phyloP scores from a whole-genome alignment of 1,140 invertebrate species.

The Heliothis subflexa region DNA sequence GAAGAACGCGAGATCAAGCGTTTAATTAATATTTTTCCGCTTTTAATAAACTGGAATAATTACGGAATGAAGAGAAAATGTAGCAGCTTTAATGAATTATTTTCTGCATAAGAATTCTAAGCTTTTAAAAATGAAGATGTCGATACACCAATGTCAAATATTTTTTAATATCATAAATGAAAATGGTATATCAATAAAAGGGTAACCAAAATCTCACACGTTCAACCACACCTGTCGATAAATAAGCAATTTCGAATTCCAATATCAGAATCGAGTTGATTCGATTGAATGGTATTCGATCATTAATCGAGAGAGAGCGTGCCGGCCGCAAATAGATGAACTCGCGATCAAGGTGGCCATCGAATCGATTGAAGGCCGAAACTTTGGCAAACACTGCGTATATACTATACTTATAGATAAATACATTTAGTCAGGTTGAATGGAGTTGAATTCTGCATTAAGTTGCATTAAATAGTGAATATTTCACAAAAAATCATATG shows the following conservation, averaged over 20 bases:
- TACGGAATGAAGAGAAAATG: background rate
- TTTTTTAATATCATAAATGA: background rate
- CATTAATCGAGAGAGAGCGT: constrained; percentile 49
- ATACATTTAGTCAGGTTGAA: constrained; percentile 35
- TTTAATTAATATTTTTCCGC: constrained; percentile 1
- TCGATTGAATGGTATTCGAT: constrained; percentile 47
- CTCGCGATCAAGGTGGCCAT: constrained; percentile 47
- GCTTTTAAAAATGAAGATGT: background rate
- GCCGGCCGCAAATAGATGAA: constrained; percentile 47
- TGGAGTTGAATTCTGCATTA: constrained; percentile 17
- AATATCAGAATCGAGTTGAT: constrained; percentile 39
- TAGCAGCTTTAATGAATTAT: background rate
- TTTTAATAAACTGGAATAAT: constrained; percentile 2
- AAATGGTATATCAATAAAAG: background rate
- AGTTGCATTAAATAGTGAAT: background rate
- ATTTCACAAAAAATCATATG: too few species aligned
- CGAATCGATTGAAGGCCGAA: constrained; percentile 39
- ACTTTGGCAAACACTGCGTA: constrained; percentile 36
- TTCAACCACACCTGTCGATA: constrained; percentile 43
- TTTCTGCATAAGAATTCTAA: background rate
- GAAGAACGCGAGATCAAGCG: background rate
- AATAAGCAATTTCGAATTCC: constrained; percentile 46
- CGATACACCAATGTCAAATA: background rate
- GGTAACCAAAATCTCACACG: constrained; percentile 6
- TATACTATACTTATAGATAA: too few species aligned